Conservation (phyloP, 2,888 invertebrate species). For the Pterobdella sp. region DNA sequence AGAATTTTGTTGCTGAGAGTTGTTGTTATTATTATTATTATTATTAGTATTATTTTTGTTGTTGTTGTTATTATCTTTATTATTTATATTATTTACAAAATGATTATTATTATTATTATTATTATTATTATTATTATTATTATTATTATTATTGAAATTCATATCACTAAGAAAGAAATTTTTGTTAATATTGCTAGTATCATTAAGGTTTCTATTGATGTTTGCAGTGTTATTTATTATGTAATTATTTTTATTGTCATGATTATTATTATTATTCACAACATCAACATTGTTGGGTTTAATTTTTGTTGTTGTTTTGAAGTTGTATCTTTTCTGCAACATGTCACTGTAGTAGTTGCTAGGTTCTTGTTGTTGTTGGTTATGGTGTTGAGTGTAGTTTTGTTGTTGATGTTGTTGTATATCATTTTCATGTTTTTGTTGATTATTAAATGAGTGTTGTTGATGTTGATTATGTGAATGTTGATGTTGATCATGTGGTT, state of each 20-base stretch:
- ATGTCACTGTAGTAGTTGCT: slow-evolving; percentile 10
- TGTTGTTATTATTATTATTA: no score
- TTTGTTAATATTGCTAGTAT: no score
- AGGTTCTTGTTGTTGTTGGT: not conserved
- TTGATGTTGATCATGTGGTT: not conserved
- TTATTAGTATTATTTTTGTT: no score
- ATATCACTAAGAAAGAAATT: no score
- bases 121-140: slow-evolving; percentile 22
- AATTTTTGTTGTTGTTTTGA: not conserved
- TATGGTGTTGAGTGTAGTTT: not conserved
- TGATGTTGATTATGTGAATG: not conserved
- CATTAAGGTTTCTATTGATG: no score
- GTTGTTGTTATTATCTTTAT: not conserved
- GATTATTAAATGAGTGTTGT: not conserved
- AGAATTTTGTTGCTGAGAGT: no score
- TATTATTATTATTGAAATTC: slow-evolving; percentile 9
- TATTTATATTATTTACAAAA: not conserved
- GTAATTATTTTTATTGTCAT: not conserved
- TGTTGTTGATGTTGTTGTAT: not conserved
- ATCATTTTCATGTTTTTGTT: not conserved
- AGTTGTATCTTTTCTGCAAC: not conserved
- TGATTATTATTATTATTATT: no score
- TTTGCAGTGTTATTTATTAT: no score
- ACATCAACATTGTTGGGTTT: not conserved
- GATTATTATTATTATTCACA: not conserved